These are phyloP conservation scores for Lasioglossum oenotherae DNA, from an alignment of 2,888 invertebrate species.

Conservation along the genomic window DNA sequence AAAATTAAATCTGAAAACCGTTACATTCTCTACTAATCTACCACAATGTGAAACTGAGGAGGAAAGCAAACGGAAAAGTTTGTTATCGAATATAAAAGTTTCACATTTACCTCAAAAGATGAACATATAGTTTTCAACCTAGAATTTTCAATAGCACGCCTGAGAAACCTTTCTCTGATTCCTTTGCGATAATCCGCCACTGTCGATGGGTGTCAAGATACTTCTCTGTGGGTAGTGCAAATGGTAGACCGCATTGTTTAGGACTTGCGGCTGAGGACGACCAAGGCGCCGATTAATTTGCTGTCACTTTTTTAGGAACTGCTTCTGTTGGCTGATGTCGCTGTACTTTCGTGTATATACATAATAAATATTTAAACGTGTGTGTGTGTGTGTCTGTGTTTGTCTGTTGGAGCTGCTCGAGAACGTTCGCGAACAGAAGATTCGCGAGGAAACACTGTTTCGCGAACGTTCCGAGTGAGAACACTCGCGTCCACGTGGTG, in stretches of 20 bases:
- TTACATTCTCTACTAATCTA: background rate
- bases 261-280: slow-evolving; percentile 11
- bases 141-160: too few relatives aligned
- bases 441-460: background rate
- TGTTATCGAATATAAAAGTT: background rate
- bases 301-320: slow-evolving; percentile 67
- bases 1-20: background rate
- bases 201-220: background rate
- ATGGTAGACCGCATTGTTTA: background rate
- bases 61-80: background rate
- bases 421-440: background rate
- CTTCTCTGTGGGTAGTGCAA: background rate
- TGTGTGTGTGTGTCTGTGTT: background rate
- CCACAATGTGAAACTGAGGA: background rate
- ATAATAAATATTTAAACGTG: background rate
- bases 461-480: slow-evolving; percentile 31
- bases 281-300: slow-evolving; percentile 44
- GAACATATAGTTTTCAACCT: too few relatives aligned
- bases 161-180: too few relatives aligned
- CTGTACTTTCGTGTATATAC: slow-evolving; percentile 32
- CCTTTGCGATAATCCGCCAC: background rate
- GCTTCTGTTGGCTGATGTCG: slow-evolving; percentile 76
- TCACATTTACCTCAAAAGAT: too few relatives aligned
- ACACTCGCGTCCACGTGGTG: slow-evolving; percentile 25
- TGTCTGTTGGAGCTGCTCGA: background rate